Conservation (phyloP, 2,113 vertebrate species). For the Oncorhynchus clarkii region DNA sequence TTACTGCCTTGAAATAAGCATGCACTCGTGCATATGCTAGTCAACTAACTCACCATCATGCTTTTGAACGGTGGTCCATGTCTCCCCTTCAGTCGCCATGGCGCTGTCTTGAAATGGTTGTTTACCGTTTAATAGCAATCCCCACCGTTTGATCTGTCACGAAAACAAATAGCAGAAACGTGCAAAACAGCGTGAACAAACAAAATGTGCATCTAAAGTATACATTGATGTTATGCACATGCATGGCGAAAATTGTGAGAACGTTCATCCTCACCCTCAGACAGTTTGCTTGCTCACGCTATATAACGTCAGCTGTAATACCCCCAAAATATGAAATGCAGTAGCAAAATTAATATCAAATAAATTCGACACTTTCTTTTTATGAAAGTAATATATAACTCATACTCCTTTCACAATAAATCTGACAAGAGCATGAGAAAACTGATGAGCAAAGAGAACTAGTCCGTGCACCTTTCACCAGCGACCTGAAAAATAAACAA, state of each 20-base stretch:
- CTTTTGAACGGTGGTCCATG: constrained; percentile 56
- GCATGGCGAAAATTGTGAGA: background rate
- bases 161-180: constrained; percentile 5
- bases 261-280: background rate
- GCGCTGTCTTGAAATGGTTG: constrained; percentile 43
- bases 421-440: constrained; percentile 4
- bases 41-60: constrained; percentile 65
- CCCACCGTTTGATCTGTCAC: constrained; percentile 27
- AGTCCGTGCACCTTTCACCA: constrained; percentile 51
- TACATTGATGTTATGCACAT: constrained; percentile 2
- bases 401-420: constrained; percentile 14
- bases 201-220: background rate
- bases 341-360: background rate
- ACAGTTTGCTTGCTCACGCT: background rate
- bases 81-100: constrained; percentile 76
- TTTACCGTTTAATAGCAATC: constrained; percentile 32
- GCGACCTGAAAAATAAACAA: constrained; percentile 63
- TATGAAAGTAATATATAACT: background rate
- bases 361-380: background rate
- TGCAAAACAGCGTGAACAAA: background rate
- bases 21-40: too few relatives aligned
- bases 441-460: background rate
- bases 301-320: background rate
- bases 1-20: background rate
- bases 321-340: background rate